These are phyloP conservation scores for Druon quercuslanigerum DNA, from an alignment of 1,140 invertebrate species.

Conservation along the genomic window DNA sequence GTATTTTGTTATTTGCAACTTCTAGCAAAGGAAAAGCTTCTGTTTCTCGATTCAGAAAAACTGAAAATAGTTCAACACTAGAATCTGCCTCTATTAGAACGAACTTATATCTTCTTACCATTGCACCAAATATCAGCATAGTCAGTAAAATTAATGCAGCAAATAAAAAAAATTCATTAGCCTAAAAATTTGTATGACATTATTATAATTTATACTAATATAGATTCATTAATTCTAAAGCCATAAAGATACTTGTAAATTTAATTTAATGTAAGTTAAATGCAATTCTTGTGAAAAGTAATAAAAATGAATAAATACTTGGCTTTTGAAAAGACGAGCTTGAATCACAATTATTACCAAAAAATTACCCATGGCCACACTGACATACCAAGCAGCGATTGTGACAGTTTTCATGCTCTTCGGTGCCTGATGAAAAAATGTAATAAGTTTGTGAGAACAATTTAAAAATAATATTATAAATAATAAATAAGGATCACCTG, in stretches of 20 bases:
- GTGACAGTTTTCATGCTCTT: slow-evolving; percentile 93
- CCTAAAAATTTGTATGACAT: slow-evolving; percentile 77
- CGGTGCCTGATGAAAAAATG: slow-evolving; percentile 78
- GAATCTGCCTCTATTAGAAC: slow-evolving; percentile 56
- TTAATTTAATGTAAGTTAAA: not conserved
- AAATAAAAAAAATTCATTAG: slow-evolving; percentile 91
- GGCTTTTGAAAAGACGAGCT: slow-evolving; percentile 77
- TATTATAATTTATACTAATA: not conserved
- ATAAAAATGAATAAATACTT: slow-evolving; percentile 72
- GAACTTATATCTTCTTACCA: slow-evolving; percentile 86
- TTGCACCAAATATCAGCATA: slow-evolving; percentile 86
- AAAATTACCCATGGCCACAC: slow-evolving; percentile 93
- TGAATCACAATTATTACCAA: slow-evolving; percentile 92
- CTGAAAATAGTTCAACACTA: not conserved
- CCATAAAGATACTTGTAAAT: no score
- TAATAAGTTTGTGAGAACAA: not conserved
- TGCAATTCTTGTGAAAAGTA: not conserved
- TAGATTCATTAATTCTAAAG: not conserved
- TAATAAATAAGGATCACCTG: slow-evolving; percentile 67
- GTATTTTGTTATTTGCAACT: not conserved
- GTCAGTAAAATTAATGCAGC: slow-evolving; percentile 89
- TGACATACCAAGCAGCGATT: slow-evolving; percentile 91
- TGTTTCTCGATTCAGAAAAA: not conserved
- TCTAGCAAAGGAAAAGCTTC: not conserved
- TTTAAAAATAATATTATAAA: not conserved